Conservation (phyloP, 1,140 invertebrate species). For the Pseudomyrmex sp. region DNA sequence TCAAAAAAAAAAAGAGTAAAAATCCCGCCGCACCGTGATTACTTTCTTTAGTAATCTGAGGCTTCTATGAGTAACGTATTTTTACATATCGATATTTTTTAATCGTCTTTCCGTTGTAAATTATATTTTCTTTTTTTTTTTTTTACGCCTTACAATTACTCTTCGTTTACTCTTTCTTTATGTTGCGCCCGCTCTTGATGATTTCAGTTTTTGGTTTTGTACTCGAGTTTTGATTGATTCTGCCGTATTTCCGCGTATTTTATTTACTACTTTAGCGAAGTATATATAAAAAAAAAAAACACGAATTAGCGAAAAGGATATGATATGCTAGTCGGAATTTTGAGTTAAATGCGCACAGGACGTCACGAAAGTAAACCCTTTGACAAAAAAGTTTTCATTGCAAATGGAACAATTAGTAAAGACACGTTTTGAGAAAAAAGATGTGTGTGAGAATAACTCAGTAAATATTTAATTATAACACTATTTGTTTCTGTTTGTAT, state of each 20-base stretch:
- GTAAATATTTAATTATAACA: constrained; percentile 19
- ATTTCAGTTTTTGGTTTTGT: constrained; percentile 28
- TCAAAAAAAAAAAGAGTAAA: constrained; percentile 55
- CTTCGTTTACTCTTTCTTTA: constrained; percentile 67
- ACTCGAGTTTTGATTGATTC: constrained; percentile 73
- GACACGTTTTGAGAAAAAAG: not conserved
- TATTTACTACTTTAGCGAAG: constrained; percentile 60
- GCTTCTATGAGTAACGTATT: constrained; percentile 73
- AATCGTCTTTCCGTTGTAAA: constrained; percentile 59
- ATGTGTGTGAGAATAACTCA: constrained; percentile 1
- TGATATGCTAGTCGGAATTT: constrained; percentile 16
- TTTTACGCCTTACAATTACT: constrained; percentile 39
- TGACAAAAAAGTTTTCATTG: constrained; percentile 11
- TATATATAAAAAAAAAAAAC: not conserved
- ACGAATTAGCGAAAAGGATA: constrained; percentile 15
- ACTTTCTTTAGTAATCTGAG: constrained; percentile 86
- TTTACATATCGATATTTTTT: constrained; percentile 53
- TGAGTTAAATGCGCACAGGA: constrained; percentile 13
- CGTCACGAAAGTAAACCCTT: constrained; percentile 11
- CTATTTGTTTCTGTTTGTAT: constrained; percentile 3
- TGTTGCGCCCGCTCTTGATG: constrained; percentile 79
- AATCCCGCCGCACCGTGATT: constrained; percentile 79
- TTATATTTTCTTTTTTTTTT: constrained; percentile 39
- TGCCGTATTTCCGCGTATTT: constrained; percentile 71
- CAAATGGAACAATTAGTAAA: constrained; percentile 11